Base-by-base conservation (phyloP, 2,888 invertebrate species). In the Andrena minutula region DNA sequence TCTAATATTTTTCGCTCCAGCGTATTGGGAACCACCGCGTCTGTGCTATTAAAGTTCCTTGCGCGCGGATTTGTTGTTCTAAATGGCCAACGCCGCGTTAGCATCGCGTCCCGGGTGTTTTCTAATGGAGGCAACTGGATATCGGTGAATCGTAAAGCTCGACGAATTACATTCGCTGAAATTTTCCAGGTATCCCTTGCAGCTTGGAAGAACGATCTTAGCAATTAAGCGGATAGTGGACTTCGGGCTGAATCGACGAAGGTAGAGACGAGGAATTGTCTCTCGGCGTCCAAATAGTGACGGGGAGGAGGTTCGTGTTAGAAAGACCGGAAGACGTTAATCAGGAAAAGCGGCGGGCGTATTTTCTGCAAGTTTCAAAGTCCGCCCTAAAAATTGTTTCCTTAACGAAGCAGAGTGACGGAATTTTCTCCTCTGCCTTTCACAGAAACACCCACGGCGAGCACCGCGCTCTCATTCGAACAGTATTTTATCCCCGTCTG, bases 1-100 rank as follows among this genome's bases (percentile, higher is more conserved):
- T 73, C 56, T 56, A 73, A 65, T 65, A 73, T 73, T 73, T 73
- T 73, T 64, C 64, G 20, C 28, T 20, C 12, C 41, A 56, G 28
- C 56, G 56, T 41, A 65, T 58, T 30, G 41, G 61, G 69, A 47
- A 61, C 47, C 28, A 10, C 60, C 70, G 58, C 23, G 41, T 49
- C 23, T 6, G 60, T 26, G 16, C 70, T 61, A 71, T 71, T 47
- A 71, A 73, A 73, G 35, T 73, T 64, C 28, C 16, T 26, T 12
- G 5, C 32, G 16, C 20, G 72, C 63, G 32, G 56, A 61, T 72
- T 72, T 35, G 32, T 72, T 63, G 28, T 56, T 56, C 56, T 23
- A 56, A 56, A 56, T 56, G 56, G 26, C 23, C 26, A 1, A 26
- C 56, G 4, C 56, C 56, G 23, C 56, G 26, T 20, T 56, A 56